These are phyloP conservation scores for Silurus meridionalis DNA, from an alignment of 2,113 vertebrate genomes.

Conservation along the genomic window DNA sequence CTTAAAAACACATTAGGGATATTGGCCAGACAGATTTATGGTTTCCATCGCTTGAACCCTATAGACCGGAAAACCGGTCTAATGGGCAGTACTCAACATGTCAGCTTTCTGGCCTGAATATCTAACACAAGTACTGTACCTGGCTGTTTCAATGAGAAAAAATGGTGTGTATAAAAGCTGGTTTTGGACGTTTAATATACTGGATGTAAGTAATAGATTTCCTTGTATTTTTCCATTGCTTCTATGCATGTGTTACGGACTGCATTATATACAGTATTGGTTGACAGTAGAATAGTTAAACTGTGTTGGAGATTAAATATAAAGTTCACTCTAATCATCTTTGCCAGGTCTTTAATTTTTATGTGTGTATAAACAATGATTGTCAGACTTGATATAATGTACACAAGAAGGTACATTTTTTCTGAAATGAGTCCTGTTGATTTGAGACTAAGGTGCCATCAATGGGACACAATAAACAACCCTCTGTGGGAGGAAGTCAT, in stretches of 20 bases:
- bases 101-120: background rate
- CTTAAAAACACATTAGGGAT: slow-evolving; percentile 13
- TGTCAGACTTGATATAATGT: background rate
- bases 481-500: background rate
- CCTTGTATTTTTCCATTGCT: too few species aligned
- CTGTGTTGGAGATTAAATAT: background rate
- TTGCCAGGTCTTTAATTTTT: background rate
- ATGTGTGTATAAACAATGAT: background rate
- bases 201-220: background rate
- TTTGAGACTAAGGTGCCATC: background rate
- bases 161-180: background rate
- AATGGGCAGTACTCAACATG: background rate
- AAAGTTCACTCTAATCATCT: background rate
- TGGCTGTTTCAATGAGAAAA: background rate
- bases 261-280: background rate
- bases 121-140: background rate
- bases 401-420: background rate
- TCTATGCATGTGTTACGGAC: background rate
- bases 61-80: background rate
- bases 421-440: background rate
- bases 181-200: background rate
- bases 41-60: background rate
- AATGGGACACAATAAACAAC: background rate
- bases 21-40: slow-evolving; percentile 5
- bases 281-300: background rate